Base-by-base conservation (phyloP, 2,888 invertebrate genomes). In the Dryocosmus kuriphilus region DNA sequence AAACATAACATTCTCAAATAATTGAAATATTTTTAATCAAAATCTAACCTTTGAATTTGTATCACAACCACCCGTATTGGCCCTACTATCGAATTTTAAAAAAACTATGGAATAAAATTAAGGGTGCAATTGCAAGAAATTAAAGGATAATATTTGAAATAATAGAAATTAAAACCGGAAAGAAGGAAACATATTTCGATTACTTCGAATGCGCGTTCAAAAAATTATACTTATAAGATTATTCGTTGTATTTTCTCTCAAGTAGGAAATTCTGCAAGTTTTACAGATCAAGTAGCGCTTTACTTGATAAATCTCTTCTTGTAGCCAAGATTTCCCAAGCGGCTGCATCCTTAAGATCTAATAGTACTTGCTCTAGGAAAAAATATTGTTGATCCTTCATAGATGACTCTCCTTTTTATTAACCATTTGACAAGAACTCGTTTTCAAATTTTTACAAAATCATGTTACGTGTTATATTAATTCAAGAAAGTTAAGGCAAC, bases 251-350 rank as follows among this genome's bases (percentile, higher is more conserved):
- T n/a, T 11, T 27, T 71, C 46, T 51, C 30, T 32, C 24, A 51
- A 51, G 30, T 19, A 30, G n/a, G 30, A n/a, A 51, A 71, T 71
- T 51, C 30, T 51, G 51, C 71, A 65, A 65, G 65, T 71, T 46
- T 32, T 32, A 51, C 6, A 51, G 51, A 51, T 71, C 30, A 71
- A 71, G 71, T 51, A 71, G 71, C 16, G 27, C 71, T 71, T 71
- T 51, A 30, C 51, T 51, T 71, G 51, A 71, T 71, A 71, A 71
- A 71, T 71, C 51, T 71, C 51, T 71, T 51, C 46, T 51, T 51
- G 71, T 32, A 71, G 51, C 30, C 30, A 71, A 71, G 71, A 71
- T 71, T 71, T 71, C 71, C 71, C 71, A 51, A 30, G 71, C 19
- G 71, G 51, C 46, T 71, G 51, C 46, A 30, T 71, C 71, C 51